phyloP scores from a whole-genome alignment of 2,113 vertebrate species.

The Meles meles region DNA sequence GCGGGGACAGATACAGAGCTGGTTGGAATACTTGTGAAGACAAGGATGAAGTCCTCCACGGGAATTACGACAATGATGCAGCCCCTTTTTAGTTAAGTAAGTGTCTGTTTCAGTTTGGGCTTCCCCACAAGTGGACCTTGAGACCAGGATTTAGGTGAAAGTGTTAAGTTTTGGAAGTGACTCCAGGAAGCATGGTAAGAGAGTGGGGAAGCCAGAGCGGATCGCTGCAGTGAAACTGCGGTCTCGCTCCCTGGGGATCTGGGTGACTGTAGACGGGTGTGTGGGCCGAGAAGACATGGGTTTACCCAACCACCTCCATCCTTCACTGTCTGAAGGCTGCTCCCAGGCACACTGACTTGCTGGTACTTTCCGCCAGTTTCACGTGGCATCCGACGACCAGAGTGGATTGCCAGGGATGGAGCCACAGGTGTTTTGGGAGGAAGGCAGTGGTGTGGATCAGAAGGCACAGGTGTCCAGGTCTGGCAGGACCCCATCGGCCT shows the following conservation, averaged over 20 bases:
- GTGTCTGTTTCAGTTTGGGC: not conserved
- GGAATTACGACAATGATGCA: accelerated
- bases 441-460: too few species aligned
- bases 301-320: accelerated
- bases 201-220: accelerated
- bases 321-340: not conserved
- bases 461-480: not conserved
- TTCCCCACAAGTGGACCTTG: not conserved
- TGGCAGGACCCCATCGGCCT: accelerated
- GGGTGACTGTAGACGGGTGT: not conserved
- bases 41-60: not conserved
- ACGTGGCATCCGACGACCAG: not conserved
- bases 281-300: not conserved
- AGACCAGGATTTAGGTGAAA: not conserved
- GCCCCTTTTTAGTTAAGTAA: not conserved
- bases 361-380: accelerated
- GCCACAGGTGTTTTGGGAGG: not conserved
- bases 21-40: not conserved
- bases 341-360: too few species aligned
- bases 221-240: not conserved
- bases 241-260: accelerated
- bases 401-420: not conserved
- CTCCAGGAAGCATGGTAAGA: not conserved
- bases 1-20: not conserved
- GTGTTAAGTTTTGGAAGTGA: not conserved